Evolutionary conservation across 1,140 invertebrate genomes (phyloP), one percentile per base, ranked within the genome.

Genomic region (Teleopsis dalmanni): DNA sequence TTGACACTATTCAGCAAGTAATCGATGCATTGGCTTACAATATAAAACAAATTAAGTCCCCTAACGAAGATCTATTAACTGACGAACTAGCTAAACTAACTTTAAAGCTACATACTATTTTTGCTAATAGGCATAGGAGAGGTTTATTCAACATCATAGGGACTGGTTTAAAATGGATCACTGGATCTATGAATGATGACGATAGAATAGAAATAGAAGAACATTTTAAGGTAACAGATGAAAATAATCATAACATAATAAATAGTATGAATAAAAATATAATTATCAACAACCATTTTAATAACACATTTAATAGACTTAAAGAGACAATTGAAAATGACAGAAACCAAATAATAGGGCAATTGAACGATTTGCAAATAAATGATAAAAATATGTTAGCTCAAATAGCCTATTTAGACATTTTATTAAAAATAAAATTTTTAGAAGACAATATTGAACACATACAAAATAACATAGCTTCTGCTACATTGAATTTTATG

Each of bases 401-500:
- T n/a, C n/a, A n/a, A n/a, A n/a, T n/a, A n/a, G n/a, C n/a, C 10
- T 41, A 41, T 41, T 41, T 41, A 21, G 38, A 41, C 11, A 10
- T 19, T 9, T 9, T 41, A 8, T 22, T 41, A 7, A 41, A 41
- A 23, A 19, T 41, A 8, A 41, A 41, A 41, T 29, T 31, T 6
- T 13, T 45, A 11, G 22, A 45, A 9, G 26, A 45, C 23, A 27
- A 45, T 11, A 18, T 45, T 19, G 42, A 45, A 23, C 42, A 45
- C 8, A 45, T 45, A 22, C 42, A 45, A 16, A 31, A 31, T 14
- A 45, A 45, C 19, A 45, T 45, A 5, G 27, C 27, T 29, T 27
- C 42, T 29, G 13, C 25, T 31, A 45, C 10, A 14, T 8, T 29
- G 14, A 33, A 29, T 45, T 8, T 45, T 8, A 45, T 45, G 42